These are phyloP conservation scores for Chromoteleia sp. DNA, from an alignment of 2,888 invertebrate genomes.

Conservation along the genomic window DNA sequence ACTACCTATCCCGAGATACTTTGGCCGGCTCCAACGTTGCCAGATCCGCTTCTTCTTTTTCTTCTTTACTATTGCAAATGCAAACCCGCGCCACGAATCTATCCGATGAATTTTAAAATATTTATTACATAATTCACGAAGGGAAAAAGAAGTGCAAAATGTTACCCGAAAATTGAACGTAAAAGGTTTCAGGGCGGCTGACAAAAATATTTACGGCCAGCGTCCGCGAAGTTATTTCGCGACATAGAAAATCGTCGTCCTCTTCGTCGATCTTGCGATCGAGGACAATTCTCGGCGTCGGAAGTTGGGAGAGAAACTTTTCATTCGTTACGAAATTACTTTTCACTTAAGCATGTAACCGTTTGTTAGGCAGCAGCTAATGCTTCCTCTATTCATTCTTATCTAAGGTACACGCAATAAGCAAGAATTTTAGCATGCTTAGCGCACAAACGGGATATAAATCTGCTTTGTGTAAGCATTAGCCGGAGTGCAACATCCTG, in stretches of 20 bases:
- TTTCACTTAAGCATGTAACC: conserved; percentile 31
- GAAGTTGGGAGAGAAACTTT: neutral
- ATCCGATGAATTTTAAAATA: conserved; percentile 64
- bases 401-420: conserved; percentile 59
- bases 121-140: conserved; percentile 64
- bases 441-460: conserved; percentile 54
- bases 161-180: neutral
- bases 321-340: conserved; percentile 40
- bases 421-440: conserved; percentile 56
- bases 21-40: conserved; percentile 61
- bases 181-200: neutral
- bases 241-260: neutral
- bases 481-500: conserved; percentile 59
- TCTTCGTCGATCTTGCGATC: no score
- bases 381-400: conserved; percentile 52
- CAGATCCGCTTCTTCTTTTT: conserved; percentile 52
- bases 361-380: conserved; percentile 42
- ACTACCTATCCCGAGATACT: conserved; percentile 64
- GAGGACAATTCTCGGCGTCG: no score
- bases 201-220: no score
- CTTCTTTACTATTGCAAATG: conserved; percentile 65
- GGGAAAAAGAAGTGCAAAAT: conserved; percentile 38
- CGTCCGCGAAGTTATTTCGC: neutral
- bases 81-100: conserved; percentile 50
- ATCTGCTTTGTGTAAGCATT: conserved; percentile 61